Conservation (phyloP, 2,888 invertebrate species). For the Meloe dianella region DNA sequence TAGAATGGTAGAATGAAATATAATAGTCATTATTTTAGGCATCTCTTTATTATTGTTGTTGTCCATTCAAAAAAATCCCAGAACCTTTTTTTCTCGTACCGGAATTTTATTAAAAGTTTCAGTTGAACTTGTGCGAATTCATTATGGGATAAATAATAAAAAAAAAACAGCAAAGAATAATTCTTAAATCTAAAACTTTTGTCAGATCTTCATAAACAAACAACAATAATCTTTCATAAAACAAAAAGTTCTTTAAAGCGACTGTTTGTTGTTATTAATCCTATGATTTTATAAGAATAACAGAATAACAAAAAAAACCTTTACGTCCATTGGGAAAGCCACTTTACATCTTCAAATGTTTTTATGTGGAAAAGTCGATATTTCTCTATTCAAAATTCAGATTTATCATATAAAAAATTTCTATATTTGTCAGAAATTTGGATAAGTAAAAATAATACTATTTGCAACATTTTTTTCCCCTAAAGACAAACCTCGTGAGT, state of each 20-base stretch:
- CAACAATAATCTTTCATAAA: background rate
- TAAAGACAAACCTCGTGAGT: background rate
- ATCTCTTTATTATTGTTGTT: constrained; percentile 42
- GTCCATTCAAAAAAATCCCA: constrained; percentile 36
- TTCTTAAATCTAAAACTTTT: background rate
- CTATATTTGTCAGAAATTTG: background rate
- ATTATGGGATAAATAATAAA: background rate
- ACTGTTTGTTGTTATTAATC: background rate
- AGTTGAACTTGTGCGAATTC: background rate
- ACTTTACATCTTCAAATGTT: background rate
- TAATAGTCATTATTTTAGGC: constrained; percentile 48
- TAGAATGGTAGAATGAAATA: constrained; percentile 51
- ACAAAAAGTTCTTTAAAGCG: background rate
- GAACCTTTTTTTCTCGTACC: constrained; percentile 17
- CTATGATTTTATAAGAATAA: background rate
- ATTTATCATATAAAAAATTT: background rate
- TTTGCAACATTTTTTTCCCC: background rate
- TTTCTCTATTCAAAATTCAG: background rate
- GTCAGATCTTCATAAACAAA: constrained; percentile 1
- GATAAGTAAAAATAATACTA: background rate
- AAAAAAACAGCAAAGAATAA: background rate
- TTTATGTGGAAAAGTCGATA: background rate
- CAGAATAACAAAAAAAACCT: background rate
- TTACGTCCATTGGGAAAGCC: background rate
- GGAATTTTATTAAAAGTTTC: constrained; percentile 28